A percentile compares a stretch with the other conserved stretches of the same genome.
phyloP scores from a whole-genome alignment of 2,888 invertebrate genomes.

The Drosophila pseudotakahashii region DNA sequence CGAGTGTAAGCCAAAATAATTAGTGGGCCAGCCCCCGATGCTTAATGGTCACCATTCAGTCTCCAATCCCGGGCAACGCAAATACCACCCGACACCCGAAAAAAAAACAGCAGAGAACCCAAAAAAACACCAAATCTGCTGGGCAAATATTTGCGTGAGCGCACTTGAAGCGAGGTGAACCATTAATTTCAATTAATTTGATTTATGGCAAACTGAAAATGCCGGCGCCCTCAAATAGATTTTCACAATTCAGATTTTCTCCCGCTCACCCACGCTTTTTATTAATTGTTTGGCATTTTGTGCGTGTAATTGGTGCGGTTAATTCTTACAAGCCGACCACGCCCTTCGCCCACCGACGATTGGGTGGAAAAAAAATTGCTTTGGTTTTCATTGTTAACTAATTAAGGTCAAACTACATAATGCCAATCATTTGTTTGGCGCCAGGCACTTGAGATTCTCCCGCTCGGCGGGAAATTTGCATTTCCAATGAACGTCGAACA shows the following conservation, averaged over 20 bases:
- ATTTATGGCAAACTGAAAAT: constrained; percentile 66
- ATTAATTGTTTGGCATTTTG: constrained; percentile 60
- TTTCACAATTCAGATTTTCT: constrained; percentile 40
- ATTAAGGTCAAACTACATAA: constrained; percentile 55
- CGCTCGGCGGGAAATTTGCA: constrained; percentile 35
- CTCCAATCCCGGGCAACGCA: constrained; percentile 38
- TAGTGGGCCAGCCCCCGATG: constrained; percentile 47
- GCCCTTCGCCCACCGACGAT: not conserved
- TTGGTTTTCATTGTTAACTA: constrained; percentile 52
- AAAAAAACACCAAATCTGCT: constrained; percentile 25
- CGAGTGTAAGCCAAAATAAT: constrained; percentile 63
- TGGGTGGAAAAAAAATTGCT: constrained; percentile 7
- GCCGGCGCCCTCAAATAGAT: constrained; percentile 53
- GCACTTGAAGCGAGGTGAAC: constrained; percentile 56
- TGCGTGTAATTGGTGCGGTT: constrained; percentile 56
- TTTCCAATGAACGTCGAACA: constrained; percentile 23
- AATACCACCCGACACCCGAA: not conserved
- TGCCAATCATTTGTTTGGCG: constrained; percentile 50
- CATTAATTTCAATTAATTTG: constrained; percentile 81
- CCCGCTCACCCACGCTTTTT: not conserved
- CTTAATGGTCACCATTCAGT: constrained; percentile 36
- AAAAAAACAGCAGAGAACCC: not conserved
- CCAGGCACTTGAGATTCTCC: constrained; percentile 34
- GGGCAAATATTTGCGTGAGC: constrained; percentile 47
- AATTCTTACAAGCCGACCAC: constrained; percentile 29